Percentiles rank a stretch among this genome's conserved stretches.
These are phyloP conservation scores for Ectemnius continuus DNA, from an alignment of 2,888 invertebrate genomes.

Conservation along the genomic window DNA sequence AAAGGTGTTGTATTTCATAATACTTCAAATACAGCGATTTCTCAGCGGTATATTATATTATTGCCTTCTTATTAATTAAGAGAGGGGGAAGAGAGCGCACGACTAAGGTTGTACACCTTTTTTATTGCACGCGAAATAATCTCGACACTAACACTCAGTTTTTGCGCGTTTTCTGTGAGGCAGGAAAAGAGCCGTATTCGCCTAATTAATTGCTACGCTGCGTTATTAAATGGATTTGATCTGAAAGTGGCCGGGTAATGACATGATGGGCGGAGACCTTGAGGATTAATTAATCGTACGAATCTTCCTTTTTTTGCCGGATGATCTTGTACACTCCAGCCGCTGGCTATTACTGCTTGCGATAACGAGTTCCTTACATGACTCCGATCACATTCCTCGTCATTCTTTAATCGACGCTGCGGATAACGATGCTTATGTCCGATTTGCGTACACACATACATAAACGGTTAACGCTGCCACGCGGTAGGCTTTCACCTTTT, in stretches of 20 bases:
- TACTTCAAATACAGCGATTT: not conserved
- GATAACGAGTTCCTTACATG: constrained; percentile 13
- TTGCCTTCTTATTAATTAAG: too few species aligned
- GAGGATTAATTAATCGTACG: not conserved
- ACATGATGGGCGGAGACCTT: too few species aligned
- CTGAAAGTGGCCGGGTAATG: too few species aligned
- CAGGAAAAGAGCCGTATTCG: too few species aligned
- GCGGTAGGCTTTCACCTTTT: constrained; percentile 71
- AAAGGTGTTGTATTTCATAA: too few species aligned
- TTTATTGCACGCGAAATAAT: too few species aligned
- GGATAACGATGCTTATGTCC: constrained; percentile 24
- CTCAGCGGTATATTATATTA: constrained; percentile 5
- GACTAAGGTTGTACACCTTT: too few species aligned
- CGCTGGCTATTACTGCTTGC: not conserved
- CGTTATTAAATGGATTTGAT: too few species aligned
- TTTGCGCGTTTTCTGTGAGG: not conserved
- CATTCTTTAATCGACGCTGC: constrained; percentile 37
- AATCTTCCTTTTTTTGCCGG: not conserved
- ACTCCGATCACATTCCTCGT: constrained; percentile 41
- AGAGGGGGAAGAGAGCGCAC: too few species aligned
- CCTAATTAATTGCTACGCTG: too few species aligned
- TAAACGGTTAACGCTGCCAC: constrained; percentile 60
- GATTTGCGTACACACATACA: too few species aligned
- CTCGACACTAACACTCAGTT: too few species aligned
- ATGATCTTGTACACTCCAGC: not conserved